Percentiles rank a stretch among this genome's conserved stretches.
These are phyloP conservation scores for Hylaeus anthracinus DNA, from an alignment of 1,140 invertebrate genomes.

Conservation along the genomic window DNA sequence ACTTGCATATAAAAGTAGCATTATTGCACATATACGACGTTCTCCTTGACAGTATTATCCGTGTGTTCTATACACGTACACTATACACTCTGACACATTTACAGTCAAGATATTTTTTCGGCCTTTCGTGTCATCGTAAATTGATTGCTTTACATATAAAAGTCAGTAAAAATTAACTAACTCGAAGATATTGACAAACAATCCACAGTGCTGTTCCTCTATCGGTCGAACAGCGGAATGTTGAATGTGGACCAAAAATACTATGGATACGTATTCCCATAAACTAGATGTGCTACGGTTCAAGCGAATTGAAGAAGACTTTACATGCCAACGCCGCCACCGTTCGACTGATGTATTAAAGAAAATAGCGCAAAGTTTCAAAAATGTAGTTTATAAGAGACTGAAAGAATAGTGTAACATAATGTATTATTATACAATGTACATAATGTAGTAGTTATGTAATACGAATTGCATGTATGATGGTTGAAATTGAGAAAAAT, in stretches of 20 bases:
- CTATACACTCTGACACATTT: constrained; percentile 20
- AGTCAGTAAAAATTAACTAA: constrained; percentile 37
- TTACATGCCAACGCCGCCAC: no score
- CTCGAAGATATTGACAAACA: constrained; percentile 69
- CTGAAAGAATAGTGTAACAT: no score
- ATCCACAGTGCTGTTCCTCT: constrained; percentile 56
- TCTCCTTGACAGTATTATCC: constrained; percentile 49
- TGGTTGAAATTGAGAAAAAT: no score
- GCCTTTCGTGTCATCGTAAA: constrained; percentile 31
- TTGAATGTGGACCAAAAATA: constrained; percentile 22
- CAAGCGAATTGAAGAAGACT: no score
- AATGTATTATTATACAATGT: no score
- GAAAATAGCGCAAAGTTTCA: no score
- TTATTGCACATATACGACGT: constrained; percentile 48
- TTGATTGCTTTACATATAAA: constrained; percentile 17
- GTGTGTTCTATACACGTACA: constrained; percentile 11
- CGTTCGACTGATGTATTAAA: no score
- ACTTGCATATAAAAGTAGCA: constrained; percentile 56
- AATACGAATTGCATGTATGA: no score
- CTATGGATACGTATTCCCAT: no score
- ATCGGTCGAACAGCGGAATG: constrained; percentile 54
- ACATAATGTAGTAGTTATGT: no score
- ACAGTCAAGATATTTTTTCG: constrained; percentile 31
- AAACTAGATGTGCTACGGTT: no score
- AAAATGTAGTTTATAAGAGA: no score